Evolutionary conservation across 2,888 invertebrate genomes (phyloP).

Genomic region (Saturnia pavonia): DNA sequence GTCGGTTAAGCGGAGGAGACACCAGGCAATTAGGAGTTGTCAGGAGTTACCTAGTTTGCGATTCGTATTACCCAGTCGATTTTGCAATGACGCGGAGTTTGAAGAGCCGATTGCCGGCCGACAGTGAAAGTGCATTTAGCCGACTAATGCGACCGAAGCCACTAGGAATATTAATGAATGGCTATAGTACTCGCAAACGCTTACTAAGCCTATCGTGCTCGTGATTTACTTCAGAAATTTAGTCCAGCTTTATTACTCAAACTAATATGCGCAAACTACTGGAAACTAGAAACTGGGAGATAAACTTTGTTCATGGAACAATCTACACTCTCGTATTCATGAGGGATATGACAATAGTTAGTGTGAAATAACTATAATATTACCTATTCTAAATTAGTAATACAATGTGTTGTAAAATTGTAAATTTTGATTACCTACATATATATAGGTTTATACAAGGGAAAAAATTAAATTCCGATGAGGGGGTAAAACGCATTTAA

Average conservation of each 20-base stretch:
- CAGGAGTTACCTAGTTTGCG: conserved; percentile 39
- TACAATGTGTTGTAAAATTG: background rate
- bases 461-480: no score
- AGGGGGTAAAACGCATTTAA: no score
- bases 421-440: background rate
- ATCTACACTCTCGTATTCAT: background rate
- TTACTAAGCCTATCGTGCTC: conserved; percentile 33
- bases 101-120: conserved; percentile 48
- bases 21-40: conserved; percentile 46
- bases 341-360: conserved; percentile 1
- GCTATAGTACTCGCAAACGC: conserved; percentile 41
- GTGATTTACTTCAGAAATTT: conserved; percentile 35
- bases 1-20: conserved; percentile 51
- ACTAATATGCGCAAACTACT: conserved; percentile 32
- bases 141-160: conserved; percentile 50
- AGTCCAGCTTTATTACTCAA: conserved; percentile 36
- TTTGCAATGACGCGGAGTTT: conserved; percentile 43
- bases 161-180: conserved; percentile 70
- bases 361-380: background rate
- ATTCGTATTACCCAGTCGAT: conserved; percentile 49
- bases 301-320: conserved; percentile 20
- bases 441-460: no score
- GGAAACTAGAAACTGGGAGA: conserved; percentile 22
- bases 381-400: background rate
- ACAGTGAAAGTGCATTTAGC: conserved; percentile 74